These are phyloP conservation scores for Kryphioiulus occultus DNA, from an alignment of 2,888 invertebrate genomes.

Conservation along the genomic window DNA sequence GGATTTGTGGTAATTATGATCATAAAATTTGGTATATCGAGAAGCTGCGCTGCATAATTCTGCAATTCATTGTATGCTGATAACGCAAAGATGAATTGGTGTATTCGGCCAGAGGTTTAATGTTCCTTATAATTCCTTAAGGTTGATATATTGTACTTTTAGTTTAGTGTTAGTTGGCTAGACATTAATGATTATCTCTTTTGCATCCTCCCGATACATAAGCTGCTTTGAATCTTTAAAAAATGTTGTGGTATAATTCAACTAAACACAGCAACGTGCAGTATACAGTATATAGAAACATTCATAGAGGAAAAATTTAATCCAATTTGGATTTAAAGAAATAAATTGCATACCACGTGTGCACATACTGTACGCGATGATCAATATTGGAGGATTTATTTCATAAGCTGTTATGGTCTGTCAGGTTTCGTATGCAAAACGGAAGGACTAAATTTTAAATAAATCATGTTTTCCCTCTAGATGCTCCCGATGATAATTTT, in stretches of 20 bases:
- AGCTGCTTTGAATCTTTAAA: conserved; percentile 16
- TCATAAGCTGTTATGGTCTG: conserved; percentile 31
- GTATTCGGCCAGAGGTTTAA: conserved; percentile 25
- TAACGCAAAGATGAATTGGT: background rate
- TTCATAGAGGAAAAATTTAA: background rate
- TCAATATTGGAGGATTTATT: conserved; percentile 22
- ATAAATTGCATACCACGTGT: background rate
- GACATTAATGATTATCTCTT: background rate
- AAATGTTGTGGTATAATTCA: background rate
- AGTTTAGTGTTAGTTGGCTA: conserved; percentile 17
- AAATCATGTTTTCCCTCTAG: conserved; percentile 31
- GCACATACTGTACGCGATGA: background rate
- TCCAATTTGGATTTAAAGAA: conserved; percentile 9
- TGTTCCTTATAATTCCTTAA: conserved; percentile 6
- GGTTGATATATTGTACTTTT: conserved; percentile 15
- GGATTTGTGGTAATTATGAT: conserved; percentile 31
- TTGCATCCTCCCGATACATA: background rate
- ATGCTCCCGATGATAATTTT: background rate
- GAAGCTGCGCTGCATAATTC: conserved; percentile 6
- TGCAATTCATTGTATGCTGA: background rate
- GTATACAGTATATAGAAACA: background rate
- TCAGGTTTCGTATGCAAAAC: conserved; percentile 29
- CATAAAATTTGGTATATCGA: background rate
- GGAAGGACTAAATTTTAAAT: conserved; percentile 31
- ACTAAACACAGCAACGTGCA: background rate